These are phyloP conservation scores for Eurystomus gularis DNA, from an alignment of 2,113 vertebrate genomes.

Conservation along the genomic window DNA sequence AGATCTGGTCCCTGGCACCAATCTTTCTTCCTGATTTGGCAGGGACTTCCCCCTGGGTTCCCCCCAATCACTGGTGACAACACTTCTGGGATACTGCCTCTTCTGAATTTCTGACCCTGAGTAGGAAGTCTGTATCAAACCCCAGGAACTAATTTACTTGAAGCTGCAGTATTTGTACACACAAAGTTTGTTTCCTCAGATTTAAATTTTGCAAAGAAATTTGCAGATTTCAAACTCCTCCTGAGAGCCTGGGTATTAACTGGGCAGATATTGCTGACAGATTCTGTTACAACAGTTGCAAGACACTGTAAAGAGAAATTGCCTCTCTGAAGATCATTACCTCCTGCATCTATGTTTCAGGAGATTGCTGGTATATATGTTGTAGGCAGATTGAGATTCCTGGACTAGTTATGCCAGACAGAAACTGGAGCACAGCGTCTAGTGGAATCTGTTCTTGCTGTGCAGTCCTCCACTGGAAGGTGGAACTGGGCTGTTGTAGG, in stretches of 20 bases:
- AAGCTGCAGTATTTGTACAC: neutral
- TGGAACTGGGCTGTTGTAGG: neutral
- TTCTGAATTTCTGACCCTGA: neutral
- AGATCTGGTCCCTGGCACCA: neutral
- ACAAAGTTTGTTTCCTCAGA: neutral
- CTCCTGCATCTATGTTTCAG: neutral
- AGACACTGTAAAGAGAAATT: neutral
- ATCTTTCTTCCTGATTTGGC: neutral
- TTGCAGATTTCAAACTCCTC: neutral
- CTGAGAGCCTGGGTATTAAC: neutral
- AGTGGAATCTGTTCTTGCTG: neutral
- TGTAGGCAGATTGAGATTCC: too few species aligned
- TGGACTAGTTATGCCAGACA: neutral
- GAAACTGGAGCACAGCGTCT: neutral
- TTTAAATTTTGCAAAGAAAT: neutral
- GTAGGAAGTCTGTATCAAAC: neutral
- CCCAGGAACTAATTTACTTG: neutral
- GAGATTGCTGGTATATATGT: neutral
- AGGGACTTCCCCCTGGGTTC: neutral
- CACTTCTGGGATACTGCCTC: neutral
- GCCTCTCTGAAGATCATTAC: neutral
- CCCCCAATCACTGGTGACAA: fast-evolving
- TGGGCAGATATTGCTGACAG: neutral
- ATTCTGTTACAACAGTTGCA: neutral
- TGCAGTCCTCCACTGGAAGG: neutral